Evolutionary conservation across 2,888 invertebrate genomes (phyloP).

Genomic region (Cryptophagus acutangulus): DNA sequence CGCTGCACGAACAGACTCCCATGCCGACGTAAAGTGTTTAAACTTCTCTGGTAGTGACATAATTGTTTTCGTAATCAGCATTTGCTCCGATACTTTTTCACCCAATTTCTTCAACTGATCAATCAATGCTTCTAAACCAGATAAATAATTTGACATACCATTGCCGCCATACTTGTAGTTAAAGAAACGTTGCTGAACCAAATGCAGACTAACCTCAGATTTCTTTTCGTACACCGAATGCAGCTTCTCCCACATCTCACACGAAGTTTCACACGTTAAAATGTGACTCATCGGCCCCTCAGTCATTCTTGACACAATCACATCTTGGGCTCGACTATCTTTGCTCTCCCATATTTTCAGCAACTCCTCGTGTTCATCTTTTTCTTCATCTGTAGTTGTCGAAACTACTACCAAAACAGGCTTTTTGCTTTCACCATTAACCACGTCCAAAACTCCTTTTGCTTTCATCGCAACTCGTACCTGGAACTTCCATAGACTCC

Average conservation of each 20-base stretch:
- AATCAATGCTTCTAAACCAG: too few species aligned
- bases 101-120: too few species aligned
- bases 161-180: constrained; percentile 7
- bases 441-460: too few species aligned
- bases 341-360: constrained; percentile 21
- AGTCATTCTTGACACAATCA: constrained; percentile 25
- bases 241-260: constrained; percentile 25
- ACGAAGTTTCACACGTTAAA: constrained; percentile 17
- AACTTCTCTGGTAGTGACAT: constrained; percentile 35
- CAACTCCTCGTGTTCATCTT: too few species aligned
- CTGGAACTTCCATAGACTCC: too few species aligned
- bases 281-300: constrained; percentile 21
- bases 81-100: constrained; percentile 29
- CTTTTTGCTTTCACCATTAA: too few species aligned
- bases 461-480: too few species aligned
- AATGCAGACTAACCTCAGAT: constrained; percentile 17
- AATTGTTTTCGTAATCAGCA: constrained; percentile 35
- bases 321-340: constrained; percentile 26
- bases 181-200: constrained; percentile 20
- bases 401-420: too few species aligned
- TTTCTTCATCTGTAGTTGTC: too few species aligned
- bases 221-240: constrained; percentile 22
- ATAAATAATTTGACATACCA: too few species aligned
- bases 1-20: constrained; percentile 24
- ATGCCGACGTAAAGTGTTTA: constrained; percentile 38